Base-by-base conservation (phyloP, 2,888 invertebrate species). In the Cacoxenus indagator region DNA sequence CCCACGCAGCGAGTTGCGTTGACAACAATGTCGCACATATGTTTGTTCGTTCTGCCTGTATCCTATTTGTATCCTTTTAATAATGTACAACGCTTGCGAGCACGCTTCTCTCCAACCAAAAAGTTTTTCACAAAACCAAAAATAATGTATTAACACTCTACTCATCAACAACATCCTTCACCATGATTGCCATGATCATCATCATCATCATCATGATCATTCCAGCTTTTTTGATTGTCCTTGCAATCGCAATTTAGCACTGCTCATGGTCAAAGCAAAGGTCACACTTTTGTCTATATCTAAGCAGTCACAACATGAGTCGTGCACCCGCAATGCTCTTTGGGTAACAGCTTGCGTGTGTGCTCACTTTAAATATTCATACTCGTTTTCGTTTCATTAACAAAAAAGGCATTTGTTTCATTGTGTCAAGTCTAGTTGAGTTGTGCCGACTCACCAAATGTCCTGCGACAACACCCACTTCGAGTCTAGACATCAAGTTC, bases 351-450 rank as follows among this genome's bases (percentile, higher is more conserved):
- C 61, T 62, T 62, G 61, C 45, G 43, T 62, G 61, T 59, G 59
- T 29, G 61, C 24, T 24, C 61, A 62, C 45, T 62, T 62, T 62
- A 24, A 62, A 62, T 62, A 62, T 62, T 62, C 45, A 62, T 62
- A 62, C 24, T 59, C 24, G 14, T 62, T 43, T 62, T 62, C 29
- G 61, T 62, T 62, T 62, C 61, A 62, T 62, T 62, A 62, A 43
- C 45, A 62, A 43, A 62, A 54, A 62, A 62, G 43, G 22, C 43
- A 62, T 59, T 59, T 43, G n/a, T 43, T n/a, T n/a, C n/a, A 43
- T 1, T 43, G 4, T n/a, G 22, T n/a, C 17, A 51, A 51, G 24
- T 9, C 6, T 48, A 17, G 48, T 17, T 17, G 19, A 6, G 19
- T 48, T 17, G 17, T 2, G 48, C 17, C 48, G 11, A 48, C 48